Evolutionary conservation across 2,888 invertebrate genomes (phyloP), one percentile per base, ranked within the genome.

Genomic region (Helleia helle): DNA sequence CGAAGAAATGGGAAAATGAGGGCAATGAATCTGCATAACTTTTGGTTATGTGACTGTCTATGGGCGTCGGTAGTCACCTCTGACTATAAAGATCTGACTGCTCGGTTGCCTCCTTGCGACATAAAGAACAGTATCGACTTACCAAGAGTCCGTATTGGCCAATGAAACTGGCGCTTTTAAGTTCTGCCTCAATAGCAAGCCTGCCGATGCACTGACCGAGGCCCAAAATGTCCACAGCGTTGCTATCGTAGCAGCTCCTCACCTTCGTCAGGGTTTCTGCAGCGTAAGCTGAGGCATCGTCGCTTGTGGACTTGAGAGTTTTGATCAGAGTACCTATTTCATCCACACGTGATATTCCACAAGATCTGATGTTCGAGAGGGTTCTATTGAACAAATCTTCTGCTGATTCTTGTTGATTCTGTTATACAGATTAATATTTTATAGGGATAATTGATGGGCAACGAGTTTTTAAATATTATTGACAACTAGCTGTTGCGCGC

Each of bases 81-180:
- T n/a, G n/a, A n/a, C n/a, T n/a, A n/a, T n/a, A n/a, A n/a, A n/a
- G n/a, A n/a, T n/a, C n/a, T n/a, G n/a, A n/a, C n/a, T n/a, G n/a
- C n/a, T n/a, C n/a, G n/a, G n/a, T n/a, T n/a, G n/a, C n/a, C n/a
- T n/a, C n/a, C n/a, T n/a, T n/a, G n/a, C n/a, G n/a, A n/a, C n/a
- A n/a, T n/a, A n/a, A n/a, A n/a, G n/a, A n/a, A n/a, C n/a, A n/a
- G n/a, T n/a, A n/a, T 14, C 22, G 29, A 38, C 62, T 63, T 62
- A 83, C 83, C 58, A 62, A 47, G 18, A 75, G 36, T 39, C 65
- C 71, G 50, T 60, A 71, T 43, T 72, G 67, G 2, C 66, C 56
- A 8, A 66, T 40, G 38, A 65, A 73, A 5, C 57, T 41, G 4
- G 61, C 55, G 12, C 62, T 65, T 40, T 63, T 66, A 36, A 71